Evolutionary conservation across 2,113 vertebrate species (phyloP).

Genomic region (Arvicanthis niloticus): DNA sequence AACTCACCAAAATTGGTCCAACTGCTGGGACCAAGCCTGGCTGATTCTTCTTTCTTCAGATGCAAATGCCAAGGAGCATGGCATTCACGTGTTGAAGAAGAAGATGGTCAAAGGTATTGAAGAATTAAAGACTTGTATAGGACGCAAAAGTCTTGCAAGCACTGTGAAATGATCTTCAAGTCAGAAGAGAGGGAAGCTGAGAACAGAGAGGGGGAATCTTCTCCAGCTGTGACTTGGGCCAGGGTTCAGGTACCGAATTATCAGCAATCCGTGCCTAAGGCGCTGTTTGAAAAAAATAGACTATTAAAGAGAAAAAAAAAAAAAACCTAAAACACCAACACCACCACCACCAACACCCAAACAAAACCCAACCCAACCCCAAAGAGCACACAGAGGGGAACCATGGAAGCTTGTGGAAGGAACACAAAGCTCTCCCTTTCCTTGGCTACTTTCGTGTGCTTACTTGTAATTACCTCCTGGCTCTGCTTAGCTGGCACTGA

Average conservation of each 20-base stretch:
- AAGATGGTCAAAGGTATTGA: background rate
- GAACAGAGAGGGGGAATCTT: background rate
- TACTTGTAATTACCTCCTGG: background rate
- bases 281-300: background rate
- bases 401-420: background rate
- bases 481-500: background rate
- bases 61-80: background rate
- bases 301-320: background rate
- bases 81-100: background rate
- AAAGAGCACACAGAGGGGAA: background rate
- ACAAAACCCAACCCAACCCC: no score
- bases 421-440: background rate
- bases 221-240: background rate
- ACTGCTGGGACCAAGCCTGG: background rate
- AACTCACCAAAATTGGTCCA: background rate
- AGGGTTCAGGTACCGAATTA: background rate
- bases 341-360: background rate
- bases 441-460: background rate
- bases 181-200: background rate
- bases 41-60: background rate
- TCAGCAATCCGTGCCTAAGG: background rate
- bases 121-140: background rate
- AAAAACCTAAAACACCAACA: background rate
- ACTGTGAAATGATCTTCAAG: background rate
- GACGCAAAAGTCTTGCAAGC: background rate